Evolutionary conservation across 64 coral and sea anemone genomes (phyloP).

Genomic region (Dendrophyllia cribrosa): DNA sequence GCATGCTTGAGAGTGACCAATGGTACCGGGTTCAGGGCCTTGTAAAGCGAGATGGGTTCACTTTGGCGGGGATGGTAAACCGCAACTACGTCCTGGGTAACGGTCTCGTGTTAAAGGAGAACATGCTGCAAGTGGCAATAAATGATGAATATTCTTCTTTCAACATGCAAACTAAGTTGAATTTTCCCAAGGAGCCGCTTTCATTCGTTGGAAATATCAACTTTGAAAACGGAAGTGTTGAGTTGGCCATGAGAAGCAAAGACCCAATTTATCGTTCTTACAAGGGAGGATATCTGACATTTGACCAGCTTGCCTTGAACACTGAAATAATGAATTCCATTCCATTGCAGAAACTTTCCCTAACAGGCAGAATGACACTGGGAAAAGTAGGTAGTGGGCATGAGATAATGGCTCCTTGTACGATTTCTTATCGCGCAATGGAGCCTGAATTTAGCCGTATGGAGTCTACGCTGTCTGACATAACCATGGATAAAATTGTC

Average conservation of each 20-base stretch:
- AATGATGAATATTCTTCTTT: slow-evolving; percentile 44
- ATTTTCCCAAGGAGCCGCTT: slow-evolving; percentile 77
- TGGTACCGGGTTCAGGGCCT: slow-evolving; percentile 93
- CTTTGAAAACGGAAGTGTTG: slow-evolving; percentile 71
- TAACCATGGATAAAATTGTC: slow-evolving; percentile 74
- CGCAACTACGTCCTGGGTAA: slow-evolving; percentile 86
- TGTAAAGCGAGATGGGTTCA: slow-evolving; percentile 68
- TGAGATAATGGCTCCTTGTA: slow-evolving; percentile 52
- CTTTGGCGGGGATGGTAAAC: slow-evolving; percentile 63
- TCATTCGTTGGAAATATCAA: slow-evolving; percentile 74
- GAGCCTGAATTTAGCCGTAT: slow-evolving; percentile 70
- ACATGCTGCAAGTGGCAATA: slow-evolving; percentile 79
- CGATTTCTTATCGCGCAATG: slow-evolving; percentile 54
- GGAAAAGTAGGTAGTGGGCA: slow-evolving; percentile 65
- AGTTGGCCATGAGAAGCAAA: slow-evolving; percentile 83
- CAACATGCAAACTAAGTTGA: slow-evolving; percentile 62
- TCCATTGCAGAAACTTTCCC: slow-evolving; percentile 70
- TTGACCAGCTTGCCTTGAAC: slow-evolving; percentile 72
- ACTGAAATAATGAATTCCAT: slow-evolving; percentile 76
- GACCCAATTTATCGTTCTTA: slow-evolving; percentile 69
- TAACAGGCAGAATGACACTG: slow-evolving; percentile 75
- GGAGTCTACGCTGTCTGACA: slow-evolving; percentile 73
- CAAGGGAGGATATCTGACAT: slow-evolving; percentile 81
- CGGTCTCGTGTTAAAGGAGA: slow-evolving; percentile 81
- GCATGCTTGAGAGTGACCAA: slow-evolving; percentile 78